These are phyloP conservation scores for Tupiocoris notatus DNA, from an alignment of 2,888 invertebrate genomes.

Conservation along the genomic window DNA sequence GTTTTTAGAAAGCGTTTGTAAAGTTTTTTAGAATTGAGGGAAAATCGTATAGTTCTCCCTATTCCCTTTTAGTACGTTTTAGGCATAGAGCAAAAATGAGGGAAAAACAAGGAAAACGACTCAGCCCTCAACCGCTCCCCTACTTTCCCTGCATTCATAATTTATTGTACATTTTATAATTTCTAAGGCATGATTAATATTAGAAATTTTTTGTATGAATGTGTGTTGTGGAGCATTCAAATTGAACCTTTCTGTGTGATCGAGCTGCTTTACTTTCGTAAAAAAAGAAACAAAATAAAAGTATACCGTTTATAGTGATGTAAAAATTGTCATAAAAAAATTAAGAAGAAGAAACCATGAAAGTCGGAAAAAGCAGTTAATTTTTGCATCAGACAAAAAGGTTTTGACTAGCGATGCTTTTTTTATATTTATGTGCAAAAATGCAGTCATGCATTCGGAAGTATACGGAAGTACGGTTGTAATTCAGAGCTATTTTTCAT, in stretches of 20 bases:
- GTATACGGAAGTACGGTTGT: slow-evolving; percentile 49
- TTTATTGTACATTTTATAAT: slow-evolving; percentile 48
- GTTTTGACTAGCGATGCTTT: slow-evolving; percentile 46
- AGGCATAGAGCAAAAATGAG: slow-evolving; percentile 42
- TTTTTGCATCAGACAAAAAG: slow-evolving; percentile 43
- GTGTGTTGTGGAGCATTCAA: slow-evolving; percentile 45
- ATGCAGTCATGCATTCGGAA: slow-evolving; percentile 45
- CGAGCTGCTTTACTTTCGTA: neutral
- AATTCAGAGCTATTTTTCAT: slow-evolving; percentile 49
- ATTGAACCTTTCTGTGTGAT: slow-evolving; percentile 47
- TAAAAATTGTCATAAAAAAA: neutral
- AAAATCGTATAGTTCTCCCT: slow-evolving; percentile 40
- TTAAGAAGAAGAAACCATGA: neutral
- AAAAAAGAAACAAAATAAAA: no score
- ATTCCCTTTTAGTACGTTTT: slow-evolving; percentile 43
- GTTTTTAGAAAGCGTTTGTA: slow-evolving; percentile 32
- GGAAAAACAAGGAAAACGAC: slow-evolving; percentile 42
- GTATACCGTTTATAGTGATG: neutral
- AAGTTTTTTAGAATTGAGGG: slow-evolving; percentile 35
- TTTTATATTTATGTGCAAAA: slow-evolving; percentile 48
- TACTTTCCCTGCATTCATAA: slow-evolving; percentile 36
- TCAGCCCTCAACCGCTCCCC: slow-evolving; percentile 43
- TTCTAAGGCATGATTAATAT: slow-evolving; percentile 47
- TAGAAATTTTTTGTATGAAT: slow-evolving; percentile 47
- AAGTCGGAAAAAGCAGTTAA: neutral